Evolutionary conservation across 2,797 vertebrate genomes (phyloP), one percentile per base, ranked within the genome.

Genomic region (Tamandua tetradactyla): DNA sequence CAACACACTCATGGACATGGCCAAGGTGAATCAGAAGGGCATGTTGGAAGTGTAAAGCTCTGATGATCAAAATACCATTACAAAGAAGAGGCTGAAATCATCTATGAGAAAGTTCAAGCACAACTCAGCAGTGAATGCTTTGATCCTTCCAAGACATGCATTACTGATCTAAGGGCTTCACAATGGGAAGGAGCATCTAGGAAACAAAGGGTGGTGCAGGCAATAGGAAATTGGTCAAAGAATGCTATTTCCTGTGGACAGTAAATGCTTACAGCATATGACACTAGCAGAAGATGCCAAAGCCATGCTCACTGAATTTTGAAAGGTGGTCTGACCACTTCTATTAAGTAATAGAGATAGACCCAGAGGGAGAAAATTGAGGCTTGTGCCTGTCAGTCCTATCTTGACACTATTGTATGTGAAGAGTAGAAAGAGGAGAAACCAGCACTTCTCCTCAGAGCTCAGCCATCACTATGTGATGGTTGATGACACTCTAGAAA

Each of bases 181-280:
- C 99, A 99, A 96, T 99, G 99, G 99, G 98, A 99, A 87, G 98
- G 99, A 96, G 99, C 99, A 98, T 99, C 95, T 98, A 96, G 75
- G 99, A 99, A 96, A 98, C 98, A 0, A 97, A 96, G 72, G 98
- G 98, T 0, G 96, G 97, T 0, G 75, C 95, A 37, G 93, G 96
- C 55, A 91, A 97, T 6, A 96, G 97, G 3, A 91, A 98, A 44
- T 96, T 99, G 93, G 99, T 99, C 3, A 95, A 98, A 68, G 98
- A 99, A 90, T 99, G 99, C 97, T 99, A 99, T 94, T 97, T 97
- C 93, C 81, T 99, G 52, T 99, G 99, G 99, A 99, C 99, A 97
- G 95, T 0, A 99, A 98, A 30, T 99, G 99, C 15, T 97, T n/a
- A n/a, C 98, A 98, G 96, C 94, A 98, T 17, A 98, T 99, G 76